phyloP scores from a whole-genome alignment of 2,113 vertebrate genomes.

The Daphoenositta chrysoptera region DNA sequence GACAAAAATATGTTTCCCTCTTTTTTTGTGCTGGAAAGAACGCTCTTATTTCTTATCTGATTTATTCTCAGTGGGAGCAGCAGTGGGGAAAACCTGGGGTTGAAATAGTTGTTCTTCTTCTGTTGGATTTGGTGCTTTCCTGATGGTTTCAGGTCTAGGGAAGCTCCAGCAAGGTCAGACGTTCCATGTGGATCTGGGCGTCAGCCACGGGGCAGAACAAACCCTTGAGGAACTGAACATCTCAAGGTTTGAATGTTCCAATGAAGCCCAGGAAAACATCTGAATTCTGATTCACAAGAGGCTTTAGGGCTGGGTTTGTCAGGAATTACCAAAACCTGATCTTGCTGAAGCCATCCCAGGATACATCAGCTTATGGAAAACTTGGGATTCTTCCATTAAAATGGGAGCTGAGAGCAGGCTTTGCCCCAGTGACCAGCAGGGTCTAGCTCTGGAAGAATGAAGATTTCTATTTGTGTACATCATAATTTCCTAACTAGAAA shows the following conservation, averaged over 20 bases:
- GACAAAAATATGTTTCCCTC: background rate
- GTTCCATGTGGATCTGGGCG: background rate
- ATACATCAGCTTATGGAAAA: background rate
- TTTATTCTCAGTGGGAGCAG: background rate
- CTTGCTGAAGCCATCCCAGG: background rate
- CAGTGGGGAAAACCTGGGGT: background rate
- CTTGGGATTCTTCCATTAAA: background rate
- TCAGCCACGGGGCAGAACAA: background rate
- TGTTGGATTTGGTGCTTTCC: background rate
- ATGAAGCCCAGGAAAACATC: background rate
- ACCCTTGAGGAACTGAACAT: background rate
- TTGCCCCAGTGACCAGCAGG: background rate
- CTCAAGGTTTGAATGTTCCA: background rate
- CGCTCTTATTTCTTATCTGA: background rate
- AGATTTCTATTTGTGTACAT: fast-evolving
- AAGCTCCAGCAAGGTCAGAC: background rate
- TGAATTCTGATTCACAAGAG: background rate
- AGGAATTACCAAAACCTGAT: background rate
- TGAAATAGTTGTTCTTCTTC: background rate
- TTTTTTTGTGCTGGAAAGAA: background rate
- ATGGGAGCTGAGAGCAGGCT: background rate
- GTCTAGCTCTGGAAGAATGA: background rate
- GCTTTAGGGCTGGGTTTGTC: background rate
- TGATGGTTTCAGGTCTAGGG: background rate
- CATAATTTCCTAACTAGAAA: background rate